Evolutionary conservation across 1,140 invertebrate genomes (phyloP).

Genomic region (Potamilus streckersoni): DNA sequence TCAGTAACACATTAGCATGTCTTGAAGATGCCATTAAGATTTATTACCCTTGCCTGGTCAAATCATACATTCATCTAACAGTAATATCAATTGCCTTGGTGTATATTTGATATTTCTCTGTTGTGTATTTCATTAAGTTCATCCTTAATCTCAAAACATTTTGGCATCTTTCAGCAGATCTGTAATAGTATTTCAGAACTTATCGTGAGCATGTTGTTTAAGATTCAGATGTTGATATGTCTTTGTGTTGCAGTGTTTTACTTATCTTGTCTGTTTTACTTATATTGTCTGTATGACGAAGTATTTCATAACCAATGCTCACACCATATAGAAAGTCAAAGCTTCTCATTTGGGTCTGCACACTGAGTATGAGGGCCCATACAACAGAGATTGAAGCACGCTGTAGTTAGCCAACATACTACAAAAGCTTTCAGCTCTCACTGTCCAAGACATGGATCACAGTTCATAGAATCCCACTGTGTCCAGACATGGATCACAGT

Average conservation of each 20-base stretch:
- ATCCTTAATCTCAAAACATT: no score
- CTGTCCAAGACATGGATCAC: constrained; percentile 12
- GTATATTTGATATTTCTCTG: no score
- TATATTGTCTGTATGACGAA: no score
- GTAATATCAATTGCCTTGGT: no score
- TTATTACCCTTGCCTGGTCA: no score
- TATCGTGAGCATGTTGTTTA: background rate
- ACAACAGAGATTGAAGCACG: constrained; percentile 8
- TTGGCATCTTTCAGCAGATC: background rate
- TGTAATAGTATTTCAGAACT: background rate
- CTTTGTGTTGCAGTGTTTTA: no score
- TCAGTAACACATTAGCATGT: no score
- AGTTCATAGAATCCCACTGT: background rate
- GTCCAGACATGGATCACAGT: constrained; percentile 1
- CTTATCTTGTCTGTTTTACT: no score
- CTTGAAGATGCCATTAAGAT: no score
- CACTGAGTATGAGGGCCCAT: constrained; percentile 10
- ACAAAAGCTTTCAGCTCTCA: background rate
- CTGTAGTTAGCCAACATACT: constrained; percentile 19
- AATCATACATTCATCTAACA: no score
- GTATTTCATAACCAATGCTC: constrained; percentile 7
- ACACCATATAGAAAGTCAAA: no score
- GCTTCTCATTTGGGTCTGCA: background rate
- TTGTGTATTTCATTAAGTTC: no score
- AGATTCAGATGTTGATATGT: background rate